Conservation (phyloP, 2,113 vertebrate species). For the Hippocampus abdominalis region DNA sequence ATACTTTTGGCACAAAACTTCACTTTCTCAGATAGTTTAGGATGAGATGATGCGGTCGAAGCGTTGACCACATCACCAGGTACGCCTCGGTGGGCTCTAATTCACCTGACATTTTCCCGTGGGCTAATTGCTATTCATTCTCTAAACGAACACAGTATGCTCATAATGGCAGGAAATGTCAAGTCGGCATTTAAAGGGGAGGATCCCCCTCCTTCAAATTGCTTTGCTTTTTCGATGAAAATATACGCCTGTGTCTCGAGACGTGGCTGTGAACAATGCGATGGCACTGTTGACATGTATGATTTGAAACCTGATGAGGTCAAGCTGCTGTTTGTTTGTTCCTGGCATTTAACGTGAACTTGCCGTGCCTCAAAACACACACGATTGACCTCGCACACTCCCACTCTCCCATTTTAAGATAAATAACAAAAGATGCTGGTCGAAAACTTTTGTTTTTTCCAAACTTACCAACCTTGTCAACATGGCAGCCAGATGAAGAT, state of each 20-base stretch:
- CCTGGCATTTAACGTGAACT: conserved; percentile 52
- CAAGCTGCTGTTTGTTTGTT: conserved; percentile 41
- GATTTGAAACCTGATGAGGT: conserved; percentile 52
- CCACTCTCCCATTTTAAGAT: conserved; percentile 56
- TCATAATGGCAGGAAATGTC: conserved; percentile 74
- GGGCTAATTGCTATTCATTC: conserved; percentile 67
- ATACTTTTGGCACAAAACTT: neutral
- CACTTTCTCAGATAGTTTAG: neutral
- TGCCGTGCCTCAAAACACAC: conserved; percentile 47
- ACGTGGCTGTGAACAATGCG: conserved; percentile 12
- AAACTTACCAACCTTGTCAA: conserved; percentile 53
- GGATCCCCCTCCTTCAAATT: conserved; percentile 48
- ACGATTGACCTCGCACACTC: conserved; percentile 38
- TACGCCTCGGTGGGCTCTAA: conserved; percentile 50
- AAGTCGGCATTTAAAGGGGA: conserved; percentile 63
- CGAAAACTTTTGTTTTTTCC: conserved; percentile 20
- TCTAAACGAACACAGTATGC: conserved; percentile 65
- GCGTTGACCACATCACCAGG: conserved; percentile 15
- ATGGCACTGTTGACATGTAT: conserved; percentile 40
- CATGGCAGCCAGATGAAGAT: conserved; percentile 28
- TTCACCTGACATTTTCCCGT: conserved; percentile 69
- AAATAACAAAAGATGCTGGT: conserved; percentile 14
- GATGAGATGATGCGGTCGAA: neutral
- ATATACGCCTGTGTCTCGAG: conserved; percentile 42
- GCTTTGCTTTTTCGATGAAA: conserved; percentile 66